phyloP scores from a whole-genome alignment of 2,888 invertebrate species.

The Rosalia funebris region DNA sequence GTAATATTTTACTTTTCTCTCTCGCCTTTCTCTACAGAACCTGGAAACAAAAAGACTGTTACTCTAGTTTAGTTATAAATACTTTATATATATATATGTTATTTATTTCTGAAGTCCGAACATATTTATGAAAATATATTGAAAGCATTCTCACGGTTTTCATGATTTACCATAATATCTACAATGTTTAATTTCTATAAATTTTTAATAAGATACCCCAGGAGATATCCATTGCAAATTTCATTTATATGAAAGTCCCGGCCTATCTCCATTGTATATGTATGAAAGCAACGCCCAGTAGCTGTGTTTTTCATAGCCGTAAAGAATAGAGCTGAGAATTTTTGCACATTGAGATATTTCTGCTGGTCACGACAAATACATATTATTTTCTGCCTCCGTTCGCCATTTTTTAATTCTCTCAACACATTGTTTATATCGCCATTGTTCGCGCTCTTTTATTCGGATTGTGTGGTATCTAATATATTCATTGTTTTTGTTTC shows the following conservation, averaged over 20 bases:
- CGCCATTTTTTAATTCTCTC: slow-evolving; percentile 55
- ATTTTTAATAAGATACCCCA: slow-evolving; percentile 4
- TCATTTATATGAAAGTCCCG: slow-evolving; percentile 31
- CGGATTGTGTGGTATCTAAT: slow-evolving; percentile 63
- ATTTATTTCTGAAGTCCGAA: no score
- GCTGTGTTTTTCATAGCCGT: slow-evolving; percentile 46
- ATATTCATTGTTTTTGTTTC: slow-evolving; percentile 62
- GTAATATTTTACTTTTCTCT: no score
- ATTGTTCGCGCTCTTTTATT: slow-evolving; percentile 64
- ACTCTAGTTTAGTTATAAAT: no score
- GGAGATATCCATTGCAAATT: slow-evolving; percentile 28
- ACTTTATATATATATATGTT: no score
- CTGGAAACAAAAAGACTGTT: no score
- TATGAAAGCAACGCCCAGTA: slow-evolving; percentile 43
- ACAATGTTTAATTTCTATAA: slow-evolving; percentile 18
- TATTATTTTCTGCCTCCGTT: slow-evolving; percentile 62
- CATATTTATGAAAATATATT: no score
- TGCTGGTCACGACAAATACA: slow-evolving; percentile 61
- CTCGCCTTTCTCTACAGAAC: no score
- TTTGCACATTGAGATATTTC: slow-evolving; percentile 57
- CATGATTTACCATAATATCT: slow-evolving; percentile 12
- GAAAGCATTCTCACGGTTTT: slow-evolving; percentile 5
- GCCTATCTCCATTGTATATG: slow-evolving; percentile 38
- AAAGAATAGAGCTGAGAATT: slow-evolving; percentile 52
- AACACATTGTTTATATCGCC: slow-evolving; percentile 64